Evolutionary conservation across 2,888 invertebrate species (phyloP), one percentile per base, ranked within the genome.

Genomic region (Leptogaster cylindrica): DNA sequence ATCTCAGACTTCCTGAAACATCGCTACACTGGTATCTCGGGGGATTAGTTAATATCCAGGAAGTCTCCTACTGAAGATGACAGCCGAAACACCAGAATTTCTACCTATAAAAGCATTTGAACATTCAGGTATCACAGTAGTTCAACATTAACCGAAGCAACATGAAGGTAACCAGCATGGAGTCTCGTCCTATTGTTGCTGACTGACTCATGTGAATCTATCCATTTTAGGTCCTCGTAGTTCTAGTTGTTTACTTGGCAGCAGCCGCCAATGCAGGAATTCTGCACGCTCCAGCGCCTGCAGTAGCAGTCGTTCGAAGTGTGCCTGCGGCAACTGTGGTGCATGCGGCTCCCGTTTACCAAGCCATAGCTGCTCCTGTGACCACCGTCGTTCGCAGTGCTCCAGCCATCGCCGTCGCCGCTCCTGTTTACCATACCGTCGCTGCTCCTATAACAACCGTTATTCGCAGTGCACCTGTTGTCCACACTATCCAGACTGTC

Each of bases 41-140:
- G n/a, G n/a, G n/a, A n/a, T n/a, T n/a, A n/a, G n/a, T n/a, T n/a
- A n/a, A n/a, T n/a, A n/a, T n/a, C n/a, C n/a, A n/a, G n/a, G n/a
- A n/a, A n/a, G n/a, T n/a, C n/a, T n/a, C n/a, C n/a, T n/a, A n/a
- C n/a, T n/a, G n/a, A n/a, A n/a, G n/a, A n/a, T n/a, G n/a, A n/a
- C n/a, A n/a, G n/a, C n/a, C n/a, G n/a, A n/a, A n/a, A n/a, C n/a
- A n/a, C n/a, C n/a, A n/a, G n/a, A n/a, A n/a, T n/a, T n/a, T n/a
- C n/a, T n/a, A n/a, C n/a, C n/a, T n/a, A n/a, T n/a, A n/a, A n/a
- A n/a, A n/a, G n/a, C n/a, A n/a, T n/a, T n/a, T n/a, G n/a, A n/a
- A n/a, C n/a, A n/a, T n/a, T n/a, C n/a, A n/a, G n/a, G n/a, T 55
- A 55, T 55, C 36, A 55, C 36, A 55, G 55, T 39, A 16, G 7